Evolutionary conservation across 2,888 invertebrate species (phyloP), one percentile per base, ranked within the genome.

Genomic region (Sisyra nigra): DNA sequence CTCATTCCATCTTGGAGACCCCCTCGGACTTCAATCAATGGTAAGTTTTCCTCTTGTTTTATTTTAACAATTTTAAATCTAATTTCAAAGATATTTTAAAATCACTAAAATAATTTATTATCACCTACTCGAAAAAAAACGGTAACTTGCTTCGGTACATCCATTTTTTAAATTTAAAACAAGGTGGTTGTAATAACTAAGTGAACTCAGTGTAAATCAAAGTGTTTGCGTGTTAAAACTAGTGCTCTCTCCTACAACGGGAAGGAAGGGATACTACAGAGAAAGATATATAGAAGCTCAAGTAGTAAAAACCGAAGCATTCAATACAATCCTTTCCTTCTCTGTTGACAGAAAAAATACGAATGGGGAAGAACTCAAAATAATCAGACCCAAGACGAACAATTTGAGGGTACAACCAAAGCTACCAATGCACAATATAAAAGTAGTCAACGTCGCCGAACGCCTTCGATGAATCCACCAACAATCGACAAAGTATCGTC

Each of bases 271-370:
- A 56, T 56, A 48, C 40, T 48, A 44, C 46, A 47, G 46, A 48
- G 45, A 44, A 41, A 35, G 24, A 24, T 24, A 24, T 24, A 24
- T 24, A 24, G 24, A 24, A 34, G 43, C 30, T 44, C 37, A 8
- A 33, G 38, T 35, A 34, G 29, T 33, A 34, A 42, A 46, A 39
- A 41, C 41, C 48, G 42, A 44, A 43, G 44, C 47, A 34, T 46
- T 43, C 31, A 45, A 35, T 41, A 41, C 13, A 52, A 64, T 71
- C 72, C 72, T 71, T 72, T 72, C 73, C 72, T 73, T 73, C 70
- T 75, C 70, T 75, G 73, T 76, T 72, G 72, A 70, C 75, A 74
- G 76, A 73, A 62, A 54, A 61, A 57, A 60, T 53, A 44, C 52
- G 61, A 65, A 62, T 65, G 66, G 67, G 66, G 65, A 57, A 62